A percentile compares a stretch with the other conserved stretches of the same genome.
Evolutionary conservation across 2,797 vertebrate genomes (phyloP).

Genomic region (Apodemus agrarius): DNA sequence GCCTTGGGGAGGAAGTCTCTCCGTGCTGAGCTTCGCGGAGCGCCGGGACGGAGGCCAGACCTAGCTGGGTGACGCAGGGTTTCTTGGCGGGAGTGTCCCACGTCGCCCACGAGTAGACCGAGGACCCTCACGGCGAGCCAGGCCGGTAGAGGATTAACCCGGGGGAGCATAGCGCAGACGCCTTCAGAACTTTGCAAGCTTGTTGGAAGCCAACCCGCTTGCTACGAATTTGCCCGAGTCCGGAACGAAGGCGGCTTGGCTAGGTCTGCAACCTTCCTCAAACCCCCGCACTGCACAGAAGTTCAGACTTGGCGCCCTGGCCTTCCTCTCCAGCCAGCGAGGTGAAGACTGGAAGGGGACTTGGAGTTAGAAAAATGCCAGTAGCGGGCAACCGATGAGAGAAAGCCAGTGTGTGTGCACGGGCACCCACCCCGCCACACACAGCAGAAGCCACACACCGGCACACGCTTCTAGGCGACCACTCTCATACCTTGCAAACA

Average conservation of each 20-base stretch:
- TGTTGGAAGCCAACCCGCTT: conserved; percentile 60
- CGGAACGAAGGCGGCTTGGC: not conserved
- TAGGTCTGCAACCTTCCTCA: not conserved
- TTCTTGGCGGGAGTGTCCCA: fast-evolving
- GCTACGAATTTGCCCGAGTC: conserved; percentile 50
- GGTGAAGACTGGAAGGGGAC: not conserved
- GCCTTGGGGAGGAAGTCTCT: not conserved
- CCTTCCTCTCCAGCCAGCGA: not conserved
- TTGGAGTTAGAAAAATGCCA: not conserved
- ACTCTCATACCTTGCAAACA: not conserved
- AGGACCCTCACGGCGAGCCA: not conserved
- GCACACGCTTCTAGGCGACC: not conserved
- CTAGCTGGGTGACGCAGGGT: not conserved
- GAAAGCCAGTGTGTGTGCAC: not conserved
- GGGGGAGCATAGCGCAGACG: fast-evolving
- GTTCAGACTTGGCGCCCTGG: not conserved
- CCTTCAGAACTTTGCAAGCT: not conserved
- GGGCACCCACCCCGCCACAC: not conserved
- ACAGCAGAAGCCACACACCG: too few relatives aligned
- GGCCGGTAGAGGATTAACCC: fast-evolving
- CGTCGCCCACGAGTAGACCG: not conserved
- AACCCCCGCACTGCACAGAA: not conserved
- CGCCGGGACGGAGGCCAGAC: not conserved
- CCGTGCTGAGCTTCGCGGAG: not conserved
- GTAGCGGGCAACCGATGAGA: fast-evolving